A percentile compares a stretch with the other conserved stretches of the same genome.
Evolutionary conservation across 2,888 invertebrate genomes (phyloP).

Genomic region (Cotesia congregata): DNA sequence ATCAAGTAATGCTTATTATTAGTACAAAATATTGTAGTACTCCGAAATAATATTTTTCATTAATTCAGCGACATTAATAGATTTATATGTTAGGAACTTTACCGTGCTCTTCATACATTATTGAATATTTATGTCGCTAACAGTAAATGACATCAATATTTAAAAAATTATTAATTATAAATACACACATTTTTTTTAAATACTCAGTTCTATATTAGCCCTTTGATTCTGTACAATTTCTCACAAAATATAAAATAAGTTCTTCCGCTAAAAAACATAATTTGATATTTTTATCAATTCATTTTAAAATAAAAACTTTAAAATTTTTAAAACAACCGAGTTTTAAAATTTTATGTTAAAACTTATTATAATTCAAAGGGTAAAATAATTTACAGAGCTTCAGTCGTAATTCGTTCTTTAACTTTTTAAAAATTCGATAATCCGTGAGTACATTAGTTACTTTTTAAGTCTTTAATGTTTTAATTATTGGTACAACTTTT

Average conservation of each 20-base stretch:
- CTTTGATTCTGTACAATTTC: not conserved
- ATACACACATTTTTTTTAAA: not conserved
- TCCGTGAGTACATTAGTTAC: not conserved
- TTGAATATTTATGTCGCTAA: not conserved
- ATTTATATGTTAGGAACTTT: slow-evolving; percentile 42
- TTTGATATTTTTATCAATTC: not conserved
- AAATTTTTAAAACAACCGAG: no score
- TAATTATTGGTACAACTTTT: not conserved
- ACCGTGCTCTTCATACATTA: slow-evolving; percentile 39
- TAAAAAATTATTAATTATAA: not conserved
- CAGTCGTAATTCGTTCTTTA: not conserved
- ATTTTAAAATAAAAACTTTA: no score
- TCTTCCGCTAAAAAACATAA: not conserved
- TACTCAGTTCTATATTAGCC: not conserved
- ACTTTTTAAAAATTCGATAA: not conserved
- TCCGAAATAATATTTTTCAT: slow-evolving; percentile 40
- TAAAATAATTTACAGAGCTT: no score
- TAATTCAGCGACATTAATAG: slow-evolving; percentile 32
- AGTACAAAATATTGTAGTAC: slow-evolving; percentile 62
- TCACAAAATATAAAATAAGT: not conserved
- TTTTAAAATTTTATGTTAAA: no score
- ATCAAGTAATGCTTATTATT: slow-evolving; percentile 41
- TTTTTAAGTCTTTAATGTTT: not conserved
- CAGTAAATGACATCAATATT: not conserved
- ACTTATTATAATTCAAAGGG: no score